A percentile compares a stretch with the other conserved stretches of the same genome.
Evolutionary conservation across 1,140 invertebrate genomes (phyloP).

Genomic region (Catajapyx aquilonaris): DNA sequence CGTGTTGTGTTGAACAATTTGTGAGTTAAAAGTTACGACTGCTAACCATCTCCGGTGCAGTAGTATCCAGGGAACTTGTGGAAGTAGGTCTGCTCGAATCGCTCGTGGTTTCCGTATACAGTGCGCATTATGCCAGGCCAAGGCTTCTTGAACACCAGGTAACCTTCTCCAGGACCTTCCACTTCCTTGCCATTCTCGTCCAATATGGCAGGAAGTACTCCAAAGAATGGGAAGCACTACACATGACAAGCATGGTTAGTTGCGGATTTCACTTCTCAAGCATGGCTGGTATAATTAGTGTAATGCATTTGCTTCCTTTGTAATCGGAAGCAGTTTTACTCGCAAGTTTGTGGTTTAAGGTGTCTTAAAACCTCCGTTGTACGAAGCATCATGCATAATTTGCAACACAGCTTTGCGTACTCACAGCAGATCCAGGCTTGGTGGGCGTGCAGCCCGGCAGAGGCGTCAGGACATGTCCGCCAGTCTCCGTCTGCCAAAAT

Average conservation of each 20-base stretch:
- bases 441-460: conserved; percentile 83
- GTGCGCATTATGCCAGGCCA: conserved; percentile 97
- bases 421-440: conserved; percentile 91
- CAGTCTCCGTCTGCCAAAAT: conserved; percentile 99
- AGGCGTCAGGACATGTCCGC: conserved; percentile 82
- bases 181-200: conserved; percentile 74
- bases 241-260: conserved; percentile 13
- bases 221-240: conserved; percentile 94
- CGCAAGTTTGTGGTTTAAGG: too few species aligned
- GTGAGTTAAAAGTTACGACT: background rate
- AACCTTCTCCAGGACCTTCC: conserved; percentile 76
- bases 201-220: conserved; percentile 67
- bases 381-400: too few species aligned
- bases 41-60: conserved; percentile 85
- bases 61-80: conserved; percentile 89
- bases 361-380: too few species aligned
- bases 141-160: conserved; percentile 74
- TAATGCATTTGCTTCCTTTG: too few species aligned
- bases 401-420: conserved; percentile 13
- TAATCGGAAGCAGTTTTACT: too few species aligned
- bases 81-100: conserved; percentile 90
- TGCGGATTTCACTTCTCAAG: conserved; percentile 4
- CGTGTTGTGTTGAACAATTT: background rate
- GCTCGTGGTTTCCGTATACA: conserved; percentile 73
- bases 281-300: background rate